Evolutionary conservation across 2,113 vertebrate species (phyloP).

Genomic region (Pao palembangensis): DNA sequence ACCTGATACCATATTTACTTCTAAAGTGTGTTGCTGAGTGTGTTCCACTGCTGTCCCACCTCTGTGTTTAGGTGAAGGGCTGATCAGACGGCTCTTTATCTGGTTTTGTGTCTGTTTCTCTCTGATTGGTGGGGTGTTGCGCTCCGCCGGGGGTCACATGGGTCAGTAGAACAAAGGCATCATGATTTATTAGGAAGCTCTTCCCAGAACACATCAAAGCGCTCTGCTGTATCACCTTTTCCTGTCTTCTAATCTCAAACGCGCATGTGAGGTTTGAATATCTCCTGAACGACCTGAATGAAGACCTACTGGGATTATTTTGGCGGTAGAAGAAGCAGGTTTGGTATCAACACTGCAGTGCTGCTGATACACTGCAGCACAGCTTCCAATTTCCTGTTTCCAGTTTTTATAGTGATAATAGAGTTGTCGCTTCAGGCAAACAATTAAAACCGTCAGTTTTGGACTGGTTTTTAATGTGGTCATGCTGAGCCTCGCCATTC

Average conservation of each 20-base stretch:
- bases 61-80: slow-evolving; percentile 7
- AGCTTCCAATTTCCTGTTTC: slow-evolving; percentile 39
- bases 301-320: slow-evolving; percentile 16
- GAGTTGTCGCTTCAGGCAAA: slow-evolving; percentile 34
- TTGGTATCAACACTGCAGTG: background rate
- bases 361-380: slow-evolving; percentile 11
- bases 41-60: background rate
- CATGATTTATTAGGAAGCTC: slow-evolving; percentile 56
- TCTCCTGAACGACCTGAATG: background rate
- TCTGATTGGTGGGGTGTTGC: slow-evolving; percentile 8
- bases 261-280: background rate
- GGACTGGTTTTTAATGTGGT: slow-evolving; percentile 22
- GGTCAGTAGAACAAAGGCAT: slow-evolving; percentile 60
- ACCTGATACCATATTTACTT: too few species aligned
- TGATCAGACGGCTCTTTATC: slow-evolving; percentile 15
- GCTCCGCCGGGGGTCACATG: slow-evolving; percentile 27
- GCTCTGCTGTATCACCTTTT: slow-evolving; percentile 40
- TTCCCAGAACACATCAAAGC: slow-evolving; percentile 61
- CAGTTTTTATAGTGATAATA: slow-evolving; percentile 32
- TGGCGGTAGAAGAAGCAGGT: slow-evolving; percentile 9
- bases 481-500: slow-evolving; percentile 37
- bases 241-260: slow-evolving; percentile 12
- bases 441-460: slow-evolving; percentile 32
- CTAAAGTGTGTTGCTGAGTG: too few species aligned
- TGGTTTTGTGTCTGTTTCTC: slow-evolving; percentile 19